Evolutionary conservation across 2,113 vertebrate genomes (phyloP).

Genomic region (Pterocles orientalis): DNA sequence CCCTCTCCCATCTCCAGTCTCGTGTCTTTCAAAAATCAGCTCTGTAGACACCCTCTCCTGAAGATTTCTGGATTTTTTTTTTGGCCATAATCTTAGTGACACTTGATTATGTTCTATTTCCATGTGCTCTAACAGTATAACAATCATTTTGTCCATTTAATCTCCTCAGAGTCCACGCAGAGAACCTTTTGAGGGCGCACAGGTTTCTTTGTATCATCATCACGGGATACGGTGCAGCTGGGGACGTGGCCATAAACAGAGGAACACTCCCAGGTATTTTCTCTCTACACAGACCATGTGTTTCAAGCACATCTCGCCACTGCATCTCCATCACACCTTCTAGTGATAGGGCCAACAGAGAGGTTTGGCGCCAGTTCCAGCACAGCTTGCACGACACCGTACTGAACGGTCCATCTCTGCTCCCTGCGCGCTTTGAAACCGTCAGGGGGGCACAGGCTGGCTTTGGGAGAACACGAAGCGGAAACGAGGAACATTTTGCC

Average conservation of each 20-base stretch:
- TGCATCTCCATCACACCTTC: not conserved
- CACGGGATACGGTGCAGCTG: too few relatives aligned
- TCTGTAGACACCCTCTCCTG: not conserved
- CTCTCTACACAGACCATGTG: not conserved
- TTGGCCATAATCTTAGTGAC: not conserved
- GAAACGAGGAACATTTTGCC: not conserved
- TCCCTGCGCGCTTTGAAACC: not conserved
- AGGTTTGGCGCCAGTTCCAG: not conserved
- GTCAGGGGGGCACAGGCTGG: not conserved
- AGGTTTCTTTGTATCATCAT: not conserved
- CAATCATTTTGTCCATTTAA: not conserved
- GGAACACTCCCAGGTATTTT: not conserved
- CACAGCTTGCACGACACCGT: rapidly evolving
- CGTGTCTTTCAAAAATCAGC: not conserved
- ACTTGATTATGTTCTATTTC: not conserved
- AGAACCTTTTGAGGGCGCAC: not conserved
- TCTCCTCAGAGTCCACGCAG: not conserved
- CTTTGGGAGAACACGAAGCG: not conserved
- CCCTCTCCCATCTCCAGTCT: not conserved
- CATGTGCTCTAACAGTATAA: not conserved
- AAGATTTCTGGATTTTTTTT: not conserved
- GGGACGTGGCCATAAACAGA: too few relatives aligned
- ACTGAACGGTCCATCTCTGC: not conserved
- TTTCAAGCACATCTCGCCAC: not conserved
- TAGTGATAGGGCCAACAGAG: not conserved